Base-by-base conservation (phyloP, 2,888 invertebrate species). In the Leptopilina myrica region DNA sequence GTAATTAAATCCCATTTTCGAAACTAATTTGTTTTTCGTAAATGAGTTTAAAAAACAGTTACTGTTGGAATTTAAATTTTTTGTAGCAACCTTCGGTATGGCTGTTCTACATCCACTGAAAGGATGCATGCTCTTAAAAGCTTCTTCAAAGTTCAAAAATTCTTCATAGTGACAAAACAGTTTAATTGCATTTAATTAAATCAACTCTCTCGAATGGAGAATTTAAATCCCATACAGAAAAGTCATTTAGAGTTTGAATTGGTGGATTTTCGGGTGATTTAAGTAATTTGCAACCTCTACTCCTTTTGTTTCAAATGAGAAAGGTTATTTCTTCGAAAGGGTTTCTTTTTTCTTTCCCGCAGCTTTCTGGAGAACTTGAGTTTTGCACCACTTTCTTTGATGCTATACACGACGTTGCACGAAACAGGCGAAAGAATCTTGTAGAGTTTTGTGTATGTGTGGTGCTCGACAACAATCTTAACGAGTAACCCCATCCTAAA, bases 401-500 rank as follows among this genome's bases (percentile, higher is more conserved):
- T n/a, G 73, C 73, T 43, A 5, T 33, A 8, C 20, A 49, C 49
- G 6, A 49, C 4, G 53, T 26, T 56, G 53, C 56, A 33, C 5
- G 26, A 73, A 73, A 73, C 73, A 26, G 73, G 79, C 79, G 76
- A 73, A 77, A 77, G 78, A 80, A 79, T 64, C 81, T 82, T 81
- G 81, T 84, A 56, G 80, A 80, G 67, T 49, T 12, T 49, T 11
- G 12, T 9, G 49, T 49, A 9, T 49, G 12, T 78, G 80, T 67
- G 64, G 79, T 77, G 84, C 86, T 87, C 81, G 83, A 86, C 87
- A 86, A 84, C 86, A 84, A 83, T 85, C 86, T 84, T 88, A 89
- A 88, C 88, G 87, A 88, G 85, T 87, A 88, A 88, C 87, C 86
- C 87, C 88, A 86, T 88, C 87, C 86, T 87, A 87, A 87, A 87